Evolutionary conservation across 1,140 invertebrate species (phyloP).

Genomic region (Drosophila melanogaster): Release_6_plus_ISO1_MT NC_004354.4:9358001-9358500

Average conservation of each 20-base stretch:
- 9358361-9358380: neutral
- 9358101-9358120: neutral
- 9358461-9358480: neutral
- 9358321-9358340: neutral
- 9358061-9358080: neutral
- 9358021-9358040: slow-evolving; percentile 9
- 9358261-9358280: slow-evolving; percentile 2
- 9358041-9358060: slow-evolving; percentile 4
- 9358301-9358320: neutral
- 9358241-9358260: slow-evolving; percentile 6
- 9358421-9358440: neutral
- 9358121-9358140: neutral
- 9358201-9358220: slow-evolving; percentile 1
- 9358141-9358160: neutral
- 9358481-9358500: slow-evolving; percentile 28
- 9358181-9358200: neutral
- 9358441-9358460: neutral
- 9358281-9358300: neutral
- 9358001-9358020: neutral
- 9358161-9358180: neutral
- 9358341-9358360: neutral
- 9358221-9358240: slow-evolving; percentile 34
- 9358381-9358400: slow-evolving; percentile 4
- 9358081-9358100: neutral
- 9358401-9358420: neutral